Conservation (phyloP, 2,113 vertebrate species). For the Oreochromis spilurus region DNA sequence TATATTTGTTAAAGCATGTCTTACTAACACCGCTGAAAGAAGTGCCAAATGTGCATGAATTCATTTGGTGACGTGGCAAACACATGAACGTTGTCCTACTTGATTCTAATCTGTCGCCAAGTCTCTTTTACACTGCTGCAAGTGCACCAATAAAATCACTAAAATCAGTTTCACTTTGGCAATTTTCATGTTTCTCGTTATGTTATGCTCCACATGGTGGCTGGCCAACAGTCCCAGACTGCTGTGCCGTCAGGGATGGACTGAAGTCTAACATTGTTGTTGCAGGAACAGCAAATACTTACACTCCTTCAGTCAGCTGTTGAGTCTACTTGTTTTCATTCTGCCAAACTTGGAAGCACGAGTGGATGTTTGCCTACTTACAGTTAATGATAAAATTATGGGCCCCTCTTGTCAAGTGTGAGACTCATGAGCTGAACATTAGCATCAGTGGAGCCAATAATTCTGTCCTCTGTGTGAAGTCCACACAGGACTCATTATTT, state of each 20-base stretch:
- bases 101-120: background rate
- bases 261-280: background rate
- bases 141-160: background rate
- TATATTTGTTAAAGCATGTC: background rate
- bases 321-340: background rate
- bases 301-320: background rate
- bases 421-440: background rate
- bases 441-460: background rate
- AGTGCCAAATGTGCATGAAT: background rate
- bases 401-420: background rate
- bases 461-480: background rate
- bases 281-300: background rate
- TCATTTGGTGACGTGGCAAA: rapidly evolving
- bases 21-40: background rate
- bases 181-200: background rate
- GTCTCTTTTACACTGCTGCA: background rate
- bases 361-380: background rate
- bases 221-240: background rate
- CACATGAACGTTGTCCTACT: rapidly evolving
- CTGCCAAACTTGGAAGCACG: background rate
- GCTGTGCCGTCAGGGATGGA: background rate
- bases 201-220: background rate
- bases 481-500: background rate
- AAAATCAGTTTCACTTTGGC: background rate
- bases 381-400: background rate